phyloP scores from a whole-genome alignment of 2,888 invertebrate genomes.

The Plemyria rubiginata region DNA sequence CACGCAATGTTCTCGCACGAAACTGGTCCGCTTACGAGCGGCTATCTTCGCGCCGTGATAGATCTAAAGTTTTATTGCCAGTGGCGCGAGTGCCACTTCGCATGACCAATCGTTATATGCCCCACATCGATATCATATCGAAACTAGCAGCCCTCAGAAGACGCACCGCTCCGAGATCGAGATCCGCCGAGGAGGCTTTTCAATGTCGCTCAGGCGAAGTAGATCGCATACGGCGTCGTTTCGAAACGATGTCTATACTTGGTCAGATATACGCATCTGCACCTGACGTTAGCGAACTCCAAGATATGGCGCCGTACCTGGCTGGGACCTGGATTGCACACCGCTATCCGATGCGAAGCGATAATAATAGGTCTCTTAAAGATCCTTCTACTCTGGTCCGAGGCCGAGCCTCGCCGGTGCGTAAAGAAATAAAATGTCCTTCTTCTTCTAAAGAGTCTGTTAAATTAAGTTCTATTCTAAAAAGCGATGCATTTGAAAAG shows the following conservation, averaged over 20 bases:
- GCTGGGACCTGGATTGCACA: conserved; percentile 93
- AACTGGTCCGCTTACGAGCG: conserved; percentile 79
- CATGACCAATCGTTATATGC: conserved; percentile 91
- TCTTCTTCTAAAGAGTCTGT: conserved; percentile 68
- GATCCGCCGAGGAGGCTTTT: conserved; percentile 77
- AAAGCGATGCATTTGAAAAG: conserved; percentile 84
- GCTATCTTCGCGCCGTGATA: conserved; percentile 56
- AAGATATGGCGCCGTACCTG: conserved; percentile 91
- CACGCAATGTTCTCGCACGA: conserved; percentile 83
- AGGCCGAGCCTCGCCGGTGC: conserved; percentile 67
- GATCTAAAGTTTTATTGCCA: conserved; percentile 82
- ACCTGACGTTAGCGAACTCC: conserved; percentile 90
- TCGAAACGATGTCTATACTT: conserved; percentile 88
- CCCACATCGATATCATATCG: conserved; percentile 95
- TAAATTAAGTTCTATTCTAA: conserved; percentile 78
- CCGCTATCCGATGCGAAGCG: conserved; percentile 88
- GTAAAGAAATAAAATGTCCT: conserved; percentile 72
- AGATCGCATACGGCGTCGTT: conserved; percentile 88
- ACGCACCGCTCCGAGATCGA: conserved; percentile 75
- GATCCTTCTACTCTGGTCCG: conserved; percentile 61
- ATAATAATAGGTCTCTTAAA: conserved; percentile 87
- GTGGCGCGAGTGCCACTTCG: conserved; percentile 87
- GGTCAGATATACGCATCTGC: conserved; percentile 93
- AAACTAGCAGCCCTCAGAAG: conserved; percentile 89
- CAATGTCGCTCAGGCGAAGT: conserved; percentile 88